These are phyloP conservation scores for Eurystomus glaucurus DNA, from an alignment of 2,797 vertebrate genomes.

Conservation along the genomic window DNA sequence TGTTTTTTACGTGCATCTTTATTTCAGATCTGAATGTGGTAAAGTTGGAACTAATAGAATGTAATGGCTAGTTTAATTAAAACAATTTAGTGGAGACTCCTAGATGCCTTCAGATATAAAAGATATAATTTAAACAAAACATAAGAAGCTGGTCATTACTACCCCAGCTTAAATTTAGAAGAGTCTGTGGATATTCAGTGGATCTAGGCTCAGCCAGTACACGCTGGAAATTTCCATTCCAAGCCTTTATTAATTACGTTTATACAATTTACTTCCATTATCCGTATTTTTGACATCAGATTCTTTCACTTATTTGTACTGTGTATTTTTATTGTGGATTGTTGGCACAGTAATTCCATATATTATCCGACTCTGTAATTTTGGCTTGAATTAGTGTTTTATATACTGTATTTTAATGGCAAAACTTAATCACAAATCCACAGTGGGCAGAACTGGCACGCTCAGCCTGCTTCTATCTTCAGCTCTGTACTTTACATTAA, in stretches of 20 bases:
- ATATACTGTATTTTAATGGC: constrained; percentile 75
- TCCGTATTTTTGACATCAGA: constrained; percentile 66
- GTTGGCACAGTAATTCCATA: constrained; percentile 55
- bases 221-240: constrained; percentile 72
- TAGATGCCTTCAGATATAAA: constrained; percentile 60
- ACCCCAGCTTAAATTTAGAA: constrained; percentile 32
- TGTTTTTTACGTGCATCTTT: neutral
- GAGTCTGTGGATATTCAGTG: constrained; percentile 37
- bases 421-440: constrained; percentile 73
- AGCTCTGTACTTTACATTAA: constrained; percentile 31
- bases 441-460: constrained; percentile 65
- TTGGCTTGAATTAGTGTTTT: constrained; percentile 76
- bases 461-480: constrained; percentile 47
- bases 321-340: constrained; percentile 73
- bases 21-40: constrained; percentile 39
- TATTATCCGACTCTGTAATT: constrained; percentile 71
- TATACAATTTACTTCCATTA: constrained; percentile 66
- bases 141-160: constrained; percentile 27
- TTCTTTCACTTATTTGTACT: constrained; percentile 69
- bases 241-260: constrained; percentile 71
- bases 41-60: constrained; percentile 50
- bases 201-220: neutral
- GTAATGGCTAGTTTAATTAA: constrained; percentile 70
- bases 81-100: constrained; percentile 59
- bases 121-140: constrained; percentile 40